Percentiles rank a stretch among this genome's conserved stretches.
Evolutionary conservation across 2,888 invertebrate species (phyloP).

Genomic region (Notodonta dromedarius): DNA sequence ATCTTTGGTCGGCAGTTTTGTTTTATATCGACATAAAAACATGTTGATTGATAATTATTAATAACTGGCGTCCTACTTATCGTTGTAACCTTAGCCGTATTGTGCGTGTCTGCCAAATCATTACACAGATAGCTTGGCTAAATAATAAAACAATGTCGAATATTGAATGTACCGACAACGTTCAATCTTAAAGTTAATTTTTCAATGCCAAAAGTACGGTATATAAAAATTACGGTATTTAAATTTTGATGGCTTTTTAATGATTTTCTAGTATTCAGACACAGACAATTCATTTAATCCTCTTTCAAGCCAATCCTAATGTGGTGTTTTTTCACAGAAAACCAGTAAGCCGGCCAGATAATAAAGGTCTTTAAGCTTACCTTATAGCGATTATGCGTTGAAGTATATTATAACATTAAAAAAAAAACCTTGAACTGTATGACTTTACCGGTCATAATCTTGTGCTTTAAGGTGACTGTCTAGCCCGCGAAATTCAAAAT

Average conservation of each 20-base stretch:
- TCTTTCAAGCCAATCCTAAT: not conserved
- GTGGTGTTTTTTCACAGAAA: not conserved
- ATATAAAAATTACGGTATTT: not conserved
- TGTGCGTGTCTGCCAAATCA: constrained; percentile 5
- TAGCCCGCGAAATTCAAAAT: too few relatives aligned
- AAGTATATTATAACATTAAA: not conserved
- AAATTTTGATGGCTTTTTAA: constrained; percentile 1
- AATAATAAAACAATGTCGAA: not conserved
- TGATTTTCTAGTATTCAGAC: constrained; percentile 1
- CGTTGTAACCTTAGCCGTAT: constrained; percentile 26
- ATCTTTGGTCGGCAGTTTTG: not conserved
- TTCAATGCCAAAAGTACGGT: not conserved
- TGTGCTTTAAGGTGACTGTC: too few relatives aligned
- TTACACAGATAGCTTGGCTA: not conserved
- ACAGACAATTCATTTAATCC: not conserved
- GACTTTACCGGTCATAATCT: not conserved
- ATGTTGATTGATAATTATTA: constrained; percentile 2
- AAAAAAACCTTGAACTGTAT: constrained; percentile 1
- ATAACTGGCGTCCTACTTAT: constrained; percentile 26
- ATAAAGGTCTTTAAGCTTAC: constrained; percentile 2
- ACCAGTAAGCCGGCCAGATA: not conserved
- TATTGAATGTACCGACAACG: not conserved
- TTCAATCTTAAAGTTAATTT: not conserved
- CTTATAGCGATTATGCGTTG: not conserved
- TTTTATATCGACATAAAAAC: constrained; percentile 1